Evolutionary conservation across 2,113 vertebrate genomes (phyloP).

Genomic region (Sula dactylatra): DNA sequence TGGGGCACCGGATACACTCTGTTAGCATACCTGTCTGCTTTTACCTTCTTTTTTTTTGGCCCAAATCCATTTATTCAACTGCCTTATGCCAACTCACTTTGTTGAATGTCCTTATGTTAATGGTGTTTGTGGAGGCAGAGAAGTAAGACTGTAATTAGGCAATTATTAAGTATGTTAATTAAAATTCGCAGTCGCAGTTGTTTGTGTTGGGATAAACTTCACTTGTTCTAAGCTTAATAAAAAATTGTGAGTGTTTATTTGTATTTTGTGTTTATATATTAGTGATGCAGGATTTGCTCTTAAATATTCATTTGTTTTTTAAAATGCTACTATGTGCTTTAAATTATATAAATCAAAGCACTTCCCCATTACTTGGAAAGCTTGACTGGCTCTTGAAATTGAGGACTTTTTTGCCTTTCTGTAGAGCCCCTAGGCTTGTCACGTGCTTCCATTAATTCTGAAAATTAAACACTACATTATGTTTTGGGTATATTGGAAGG

Average conservation of each 20-base stretch:
- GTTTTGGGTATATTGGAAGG: neutral
- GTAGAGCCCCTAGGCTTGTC: neutral
- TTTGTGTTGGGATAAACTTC: neutral
- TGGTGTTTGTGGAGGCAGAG: neutral
- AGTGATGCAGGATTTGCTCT: neutral
- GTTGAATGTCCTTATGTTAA: neutral
- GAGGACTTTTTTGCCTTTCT: neutral
- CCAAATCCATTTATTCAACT: neutral
- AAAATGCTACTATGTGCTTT: neutral
- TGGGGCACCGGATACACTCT: fast-evolving
- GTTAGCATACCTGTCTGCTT: neutral
- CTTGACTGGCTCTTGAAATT: neutral
- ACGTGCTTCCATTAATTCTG: neutral
- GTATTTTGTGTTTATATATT: neutral
- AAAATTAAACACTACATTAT: neutral
- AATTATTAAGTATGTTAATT: neutral
- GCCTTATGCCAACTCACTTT: neutral
- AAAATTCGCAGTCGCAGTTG: neutral
- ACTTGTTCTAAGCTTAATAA: neutral
- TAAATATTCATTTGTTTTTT: neutral
- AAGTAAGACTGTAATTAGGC: neutral
- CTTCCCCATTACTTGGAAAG: neutral
- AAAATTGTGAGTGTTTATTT: neutral
- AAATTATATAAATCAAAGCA: neutral
- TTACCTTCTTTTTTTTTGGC: neutral